Evolutionary conservation across 2,113 vertebrate genomes (phyloP), one percentile per base, ranked within the genome.

Genomic region (Meles meles): DNA sequence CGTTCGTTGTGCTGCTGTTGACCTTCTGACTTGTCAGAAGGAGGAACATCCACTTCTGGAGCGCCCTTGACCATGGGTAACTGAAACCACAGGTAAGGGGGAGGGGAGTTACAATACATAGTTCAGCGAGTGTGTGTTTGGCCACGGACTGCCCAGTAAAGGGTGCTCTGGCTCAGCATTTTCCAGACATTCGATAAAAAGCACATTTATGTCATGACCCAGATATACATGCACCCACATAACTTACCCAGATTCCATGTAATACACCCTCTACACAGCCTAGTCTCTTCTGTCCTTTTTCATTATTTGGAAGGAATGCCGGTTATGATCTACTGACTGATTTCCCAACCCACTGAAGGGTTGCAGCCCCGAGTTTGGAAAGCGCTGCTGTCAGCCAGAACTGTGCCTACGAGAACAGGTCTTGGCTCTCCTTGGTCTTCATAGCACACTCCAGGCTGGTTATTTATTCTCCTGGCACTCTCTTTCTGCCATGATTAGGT

Each of bases 231-330:
- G 20, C 23, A 44, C 42, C 67, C 39, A 59, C 1, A 69, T 29
- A 87, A 67, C 72, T 72, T 74, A 20, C 29, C 27, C 44, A 31
- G 29, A 31, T 80, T 25, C 71, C 11, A 7, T 7, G 29, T 57
- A 55, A 76, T 82, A 37, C 2, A 71, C 20, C 47, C 44, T 31
- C 27, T 57, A 93, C 79, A 82, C 6, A 17, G 63, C 10, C 74
- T 76, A 39, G 39, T 57, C 91, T 93, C 15, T 57, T 86, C 89
- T 69, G 47, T 23, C 74, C 63, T 44, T 13, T 71, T 79, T 82
- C 47, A 15, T 83, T 87, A 67, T 59, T n/a, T 85, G 72, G 72
- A 55, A 88, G 82, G 47, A 94, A 79, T 67, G n/a, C 55, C 27
- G 9, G 55, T 94, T n/a, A 39, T 55, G 87, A 34, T 14, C 12